Evolutionary conservation across 2,888 invertebrate genomes (phyloP), one percentile per base, ranked within the genome.

Genomic region (Cacoxenus indagator): DNA sequence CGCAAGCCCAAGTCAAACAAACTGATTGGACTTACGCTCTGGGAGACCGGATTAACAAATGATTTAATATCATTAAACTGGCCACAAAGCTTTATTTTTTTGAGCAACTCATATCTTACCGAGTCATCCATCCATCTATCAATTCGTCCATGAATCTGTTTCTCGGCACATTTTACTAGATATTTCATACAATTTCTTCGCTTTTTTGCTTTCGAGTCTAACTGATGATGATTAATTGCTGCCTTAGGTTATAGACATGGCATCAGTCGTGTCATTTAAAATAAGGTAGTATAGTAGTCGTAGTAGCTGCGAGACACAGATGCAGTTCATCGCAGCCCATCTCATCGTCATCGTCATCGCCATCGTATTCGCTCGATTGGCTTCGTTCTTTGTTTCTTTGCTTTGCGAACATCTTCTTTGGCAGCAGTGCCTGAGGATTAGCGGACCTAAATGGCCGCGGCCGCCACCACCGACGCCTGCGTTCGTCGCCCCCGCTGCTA

Each of bases 161-260:
- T 62, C 37, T 77, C 37, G 37, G 3, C 37, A 37, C 37, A 37
- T 79, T 80, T 79, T 78, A 77, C 80, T 75, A 78, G 81, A 80
- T 78, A 78, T 77, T 80, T 75, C 51, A 26, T 31, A 46, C 17
- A 29, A 26, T 26, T n/a, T 55, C 31, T 54, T 62, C 54, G 65
- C 75, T 66, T 71, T 27, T 46, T 65, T 37, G 51, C 27, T 69
- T 70, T 65, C 76, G 78, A 78, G 82, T 81, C 80, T 78, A 83
- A 78, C 81, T 83, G 83, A 85, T 81, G 81, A 85, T 85, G 84
- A 85, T 84, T 83, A 84, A 81, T 81, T 77, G 82, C 79, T 77
- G 85, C 85, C 85, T 83, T 77, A 78, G 84, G 84, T 81, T 83
- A 81, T 78, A 84, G 84, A 84, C 82, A 82, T 82, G 82, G 81